Conservation (phyloP, 1,140 invertebrate genomes). For the Drosophila littoralis region DNA sequence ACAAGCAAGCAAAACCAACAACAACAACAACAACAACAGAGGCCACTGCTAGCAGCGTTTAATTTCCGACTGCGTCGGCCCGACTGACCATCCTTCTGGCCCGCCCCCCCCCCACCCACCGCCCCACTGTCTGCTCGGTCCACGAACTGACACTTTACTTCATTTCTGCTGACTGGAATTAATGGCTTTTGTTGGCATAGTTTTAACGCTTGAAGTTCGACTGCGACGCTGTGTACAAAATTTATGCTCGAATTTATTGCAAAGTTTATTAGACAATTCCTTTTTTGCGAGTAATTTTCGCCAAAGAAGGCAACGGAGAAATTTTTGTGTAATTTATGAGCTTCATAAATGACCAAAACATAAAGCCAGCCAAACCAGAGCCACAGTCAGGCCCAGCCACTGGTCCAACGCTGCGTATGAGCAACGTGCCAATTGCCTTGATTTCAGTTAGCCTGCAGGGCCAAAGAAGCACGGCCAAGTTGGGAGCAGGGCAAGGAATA, state of each 20-base stretch:
- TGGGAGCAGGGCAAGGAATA: background rate
- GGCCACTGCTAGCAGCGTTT: constrained; percentile 62
- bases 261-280: constrained; percentile 82
- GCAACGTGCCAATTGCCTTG: constrained; percentile 80
- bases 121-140: background rate
- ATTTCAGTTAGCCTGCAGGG: constrained; percentile 46
- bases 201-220: constrained; percentile 81
- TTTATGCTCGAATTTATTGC: constrained; percentile 83
- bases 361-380: constrained; percentile 44
- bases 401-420: constrained; percentile 65
- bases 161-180: constrained; percentile 82
- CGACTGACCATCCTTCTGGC: background rate
- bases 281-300: constrained; percentile 70
- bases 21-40: constrained; percentile 30
- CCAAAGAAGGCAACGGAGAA: constrained; percentile 43
- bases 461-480: background rate
- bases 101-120: background rate
- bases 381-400: constrained; percentile 4
- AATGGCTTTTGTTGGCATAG: constrained; percentile 83
- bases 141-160: constrained; percentile 78
- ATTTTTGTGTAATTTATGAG: constrained; percentile 77
- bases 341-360: constrained; percentile 80
- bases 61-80: constrained; percentile 70
- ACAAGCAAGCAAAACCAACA: constrained; percentile 37
- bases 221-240: constrained; percentile 73